Evolutionary conservation across 2,113 vertebrate species (phyloP), one percentile per base, ranked within the genome.

Genomic region (Struthidea cinerea): DNA sequence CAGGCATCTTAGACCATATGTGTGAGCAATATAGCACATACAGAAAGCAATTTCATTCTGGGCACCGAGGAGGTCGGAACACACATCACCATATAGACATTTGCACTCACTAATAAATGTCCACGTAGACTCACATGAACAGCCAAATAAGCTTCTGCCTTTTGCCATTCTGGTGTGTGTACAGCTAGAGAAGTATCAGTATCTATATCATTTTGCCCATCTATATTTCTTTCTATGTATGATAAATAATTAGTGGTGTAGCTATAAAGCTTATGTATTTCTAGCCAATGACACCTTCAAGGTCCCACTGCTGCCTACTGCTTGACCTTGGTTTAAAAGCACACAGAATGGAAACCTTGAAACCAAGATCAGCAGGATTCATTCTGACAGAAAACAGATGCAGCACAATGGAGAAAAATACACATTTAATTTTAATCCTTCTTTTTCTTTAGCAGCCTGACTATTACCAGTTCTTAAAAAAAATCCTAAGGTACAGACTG

Each of bases 211-310:
- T 85, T 94, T 92, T 95, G 16, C 52, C 94, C 65, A 93, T 59
- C 71, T 93, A 87, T 98, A 94, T 97, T 89, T 97, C 87, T 94
- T 93, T 94, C 83, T 94, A 37, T 97, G 94, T 96, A 97, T 98
- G 97, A 98, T 98, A 98, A 99, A 98, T 98, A 98, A 98, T 96
- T 98, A 98, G 98, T 97, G 88, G 94, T 94, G 85, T 82, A 97
- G 97, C 95, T 97, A 97, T 97, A 97, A 98, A 98, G 98, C 98
- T 97, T 98, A 98, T 98, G 98, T 97, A 98, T 98, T 98, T 98
- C 98, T 97, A 98, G 98, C 98, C 98, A 98, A 98, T 98, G 98
- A 98, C 98, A 97, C 94, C 96, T 98, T 98, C 98, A 99, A 99
- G 99, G 99, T 98, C 98, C 94, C 98, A 98, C 89, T 97, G 92